phyloP scores from a whole-genome alignment of 2,113 vertebrate species.

The Halichoerus grypus region DNA sequence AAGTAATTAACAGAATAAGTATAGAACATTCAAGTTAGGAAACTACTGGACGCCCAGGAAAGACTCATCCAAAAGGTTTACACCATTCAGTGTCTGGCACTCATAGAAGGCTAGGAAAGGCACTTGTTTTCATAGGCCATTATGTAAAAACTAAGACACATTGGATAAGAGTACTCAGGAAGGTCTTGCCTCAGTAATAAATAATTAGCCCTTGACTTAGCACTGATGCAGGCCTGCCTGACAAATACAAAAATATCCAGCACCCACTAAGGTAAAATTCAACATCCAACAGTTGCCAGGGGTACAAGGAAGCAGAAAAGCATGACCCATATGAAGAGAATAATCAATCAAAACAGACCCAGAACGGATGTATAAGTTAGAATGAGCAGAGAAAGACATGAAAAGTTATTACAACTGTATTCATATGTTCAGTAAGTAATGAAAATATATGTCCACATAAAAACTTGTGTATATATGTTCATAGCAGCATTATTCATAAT shows the following conservation, averaged over 20 bases:
- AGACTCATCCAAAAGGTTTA: neutral
- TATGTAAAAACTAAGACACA: neutral
- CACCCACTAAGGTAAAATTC: neutral
- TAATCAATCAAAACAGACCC: neutral
- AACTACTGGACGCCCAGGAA: neutral
- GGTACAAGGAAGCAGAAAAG: neutral
- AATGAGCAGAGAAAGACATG: neutral
- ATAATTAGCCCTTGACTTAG: neutral
- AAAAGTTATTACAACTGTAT: neutral
- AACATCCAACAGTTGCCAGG: neutral
- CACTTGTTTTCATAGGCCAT: neutral
- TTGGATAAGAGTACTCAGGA: neutral
- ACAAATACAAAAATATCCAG: slow-evolving; percentile 1
- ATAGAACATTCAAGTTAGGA: neutral
- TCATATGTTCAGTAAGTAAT: neutral
- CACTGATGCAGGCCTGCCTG: neutral
- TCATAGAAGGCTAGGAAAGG: neutral
- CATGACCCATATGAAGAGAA: neutral
- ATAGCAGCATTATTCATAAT: neutral
- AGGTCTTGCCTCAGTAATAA: neutral
- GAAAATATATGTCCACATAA: neutral
- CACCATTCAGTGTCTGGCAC: neutral
- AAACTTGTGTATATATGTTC: neutral
- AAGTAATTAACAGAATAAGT: neutral
- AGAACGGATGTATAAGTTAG: neutral